Evolutionary conservation across 2,888 invertebrate genomes (phyloP), one percentile per base, ranked within the genome.

Genomic region (Synanthedon andrenaeformis): DNA sequence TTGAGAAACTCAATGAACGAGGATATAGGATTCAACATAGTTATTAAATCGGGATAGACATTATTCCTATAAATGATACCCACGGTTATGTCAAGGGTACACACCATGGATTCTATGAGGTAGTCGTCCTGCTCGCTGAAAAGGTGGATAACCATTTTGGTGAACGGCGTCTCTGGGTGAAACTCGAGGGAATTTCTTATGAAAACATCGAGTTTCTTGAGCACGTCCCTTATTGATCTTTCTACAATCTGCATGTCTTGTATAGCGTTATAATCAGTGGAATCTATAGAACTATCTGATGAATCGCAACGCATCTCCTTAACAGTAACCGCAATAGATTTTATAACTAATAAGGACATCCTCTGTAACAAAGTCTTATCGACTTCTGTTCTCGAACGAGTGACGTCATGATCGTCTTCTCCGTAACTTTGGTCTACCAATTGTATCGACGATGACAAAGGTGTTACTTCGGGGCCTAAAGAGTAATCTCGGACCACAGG

Each of bases 71-170:
- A 94, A 28, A 94, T 94, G 55, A 96, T 92, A 48, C 95, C 96
- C 23, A 94, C 92, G 0, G 94, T 95, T 51, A 96, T 95, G 76
- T 96, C 96, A 52, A 96, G 79, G 42, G 95, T 94, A 74, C 96
- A 96, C 6, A 96, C 94, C 96, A 96, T 96, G 3, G 95, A 93
- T 84, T 96, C 96, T 56, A 96, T 94, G 63, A 96, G 82, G 67
- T 94, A 95, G 78, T 96, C 96, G 70, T 96, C 96, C 75, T 96
- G 96, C 78, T 96, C 96, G 65, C 94, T 93, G 69, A 96, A 96
- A 55, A 96, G 83, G 74, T 94, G 94, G 56, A 96, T 94, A 52
- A 96, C 89, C 89, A 96, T 94, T 80, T 96, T 95, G 1, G 95
- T 94, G 62, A 96, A 91, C 17, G 94, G 93, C 59, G 94, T 94